Conservation (phyloP, 2,113 vertebrate genomes). For the Hiodon tergisus region DNA sequence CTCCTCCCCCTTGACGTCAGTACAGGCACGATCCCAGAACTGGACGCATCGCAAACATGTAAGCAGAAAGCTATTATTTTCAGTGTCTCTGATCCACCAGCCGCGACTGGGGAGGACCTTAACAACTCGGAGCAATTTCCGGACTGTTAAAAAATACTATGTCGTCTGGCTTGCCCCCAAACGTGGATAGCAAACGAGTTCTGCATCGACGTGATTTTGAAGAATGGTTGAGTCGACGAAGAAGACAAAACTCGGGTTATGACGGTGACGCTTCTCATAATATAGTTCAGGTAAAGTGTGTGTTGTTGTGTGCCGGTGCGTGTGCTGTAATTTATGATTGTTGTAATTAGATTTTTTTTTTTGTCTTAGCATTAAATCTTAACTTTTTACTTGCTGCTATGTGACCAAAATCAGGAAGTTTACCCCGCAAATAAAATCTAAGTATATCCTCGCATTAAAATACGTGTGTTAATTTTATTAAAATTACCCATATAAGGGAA, state of each 20-base stretch:
- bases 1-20: constrained; percentile 11
- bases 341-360: too few species aligned
- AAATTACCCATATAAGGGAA: too few species aligned
- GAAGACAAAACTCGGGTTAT: neutral
- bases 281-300: too few species aligned
- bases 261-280: neutral
- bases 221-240: neutral
- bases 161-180: neutral
- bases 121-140: neutral
- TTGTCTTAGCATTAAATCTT: too few species aligned
- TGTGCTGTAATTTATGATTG: neutral
- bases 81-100: neutral
- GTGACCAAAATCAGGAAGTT: too few species aligned
- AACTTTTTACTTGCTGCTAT: too few species aligned
- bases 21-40: neutral
- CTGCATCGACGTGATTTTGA: neutral
- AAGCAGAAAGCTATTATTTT: neutral
- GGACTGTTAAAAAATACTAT: constrained; percentile 1
- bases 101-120: neutral
- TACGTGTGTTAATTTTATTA: too few species aligned
- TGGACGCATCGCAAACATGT: neutral
- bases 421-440: too few species aligned
- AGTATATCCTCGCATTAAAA: too few species aligned
- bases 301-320: too few species aligned
- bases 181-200: neutral